Conservation (phyloP, 2,113 vertebrate species). For the Piaya cayana region DNA sequence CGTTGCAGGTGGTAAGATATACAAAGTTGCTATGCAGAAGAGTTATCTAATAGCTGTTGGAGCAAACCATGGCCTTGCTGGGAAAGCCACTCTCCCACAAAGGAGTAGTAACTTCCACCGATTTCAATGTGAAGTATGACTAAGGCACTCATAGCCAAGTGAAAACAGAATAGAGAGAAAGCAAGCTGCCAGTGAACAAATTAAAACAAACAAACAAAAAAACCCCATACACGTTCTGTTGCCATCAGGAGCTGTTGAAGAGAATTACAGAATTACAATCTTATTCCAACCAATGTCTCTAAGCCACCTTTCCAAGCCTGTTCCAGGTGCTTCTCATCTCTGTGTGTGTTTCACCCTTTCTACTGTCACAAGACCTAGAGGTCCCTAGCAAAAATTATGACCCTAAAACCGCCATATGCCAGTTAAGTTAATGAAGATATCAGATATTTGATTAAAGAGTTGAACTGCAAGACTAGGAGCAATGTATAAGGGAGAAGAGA, state of each 20-base stretch:
- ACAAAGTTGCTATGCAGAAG: no score
- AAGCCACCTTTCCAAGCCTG: not conserved
- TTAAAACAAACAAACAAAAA: not conserved
- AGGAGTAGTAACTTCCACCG: not conserved
- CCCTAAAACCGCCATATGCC: not conserved
- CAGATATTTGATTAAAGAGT: not conserved
- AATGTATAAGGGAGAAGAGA: rapidly evolving
- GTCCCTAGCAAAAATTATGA: not conserved
- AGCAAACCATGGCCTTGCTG: no score
- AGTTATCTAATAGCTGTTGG: no score
- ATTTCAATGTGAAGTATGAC: not conserved
- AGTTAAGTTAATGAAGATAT: not conserved
- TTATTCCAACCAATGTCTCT: not conserved
- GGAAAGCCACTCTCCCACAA: no score
- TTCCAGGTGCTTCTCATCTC: not conserved
- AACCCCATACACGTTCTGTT: no score
- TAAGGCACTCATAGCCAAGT: not conserved
- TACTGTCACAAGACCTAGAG: not conserved
- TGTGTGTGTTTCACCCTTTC: not conserved
- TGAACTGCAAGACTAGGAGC: not conserved
- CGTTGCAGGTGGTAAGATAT: no score
- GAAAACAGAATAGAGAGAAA: not conserved
- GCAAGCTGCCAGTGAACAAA: not conserved
- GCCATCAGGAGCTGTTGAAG: not conserved
- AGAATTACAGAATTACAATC: not conserved